Evolutionary conservation across 2,113 vertebrate species (phyloP), one percentile per base, ranked within the genome.

Genomic region (Barnardius zonarius): DNA sequence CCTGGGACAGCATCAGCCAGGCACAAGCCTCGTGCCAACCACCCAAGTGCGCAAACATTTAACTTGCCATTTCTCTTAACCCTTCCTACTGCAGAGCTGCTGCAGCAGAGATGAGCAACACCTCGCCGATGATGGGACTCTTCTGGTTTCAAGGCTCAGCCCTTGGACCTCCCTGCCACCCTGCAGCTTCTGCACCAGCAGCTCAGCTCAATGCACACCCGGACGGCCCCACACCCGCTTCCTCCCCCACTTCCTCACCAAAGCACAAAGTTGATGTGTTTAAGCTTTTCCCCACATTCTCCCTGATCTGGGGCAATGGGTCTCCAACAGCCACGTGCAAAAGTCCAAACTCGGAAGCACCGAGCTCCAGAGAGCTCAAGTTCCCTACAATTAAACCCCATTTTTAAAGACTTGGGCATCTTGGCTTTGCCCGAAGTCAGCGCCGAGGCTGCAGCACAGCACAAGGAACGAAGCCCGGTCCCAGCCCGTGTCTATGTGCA

Each of bases 141-240:
- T 66, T 51, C 76, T 76, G 72, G 25, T 70, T 82, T 31, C 55
- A 41, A 46, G 52, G 28, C 39, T 76, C 35, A 37, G 48, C 10
- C 83, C 19, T 16, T 9, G 17, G 44, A 30, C 30, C 62, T 31
- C 52, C 33, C 61, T n/a, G 27, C 41, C 43, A 61, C 37, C 19
- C 49, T 66, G 73, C 35, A 17, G 37, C 33, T 75, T 10, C 41
- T 35, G 12, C 41, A 44, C n/a, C 43, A 27, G 61, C 14, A 62
- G 54, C 54, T 54, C 72, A 46, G 72, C 30, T 67, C 52, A 46
- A 1, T 1, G 25, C 59, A 30, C 51, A 79, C 44, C 75, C 25
- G 68, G 23, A 11, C 5, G n/a, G n/a, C 31, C 54, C n/a, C 22
- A 31, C 46, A 41, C 7, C 13, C 7, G 0, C 7, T 35, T 54